A percentile compares a stretch with the other conserved stretches of the same genome.
Conservation (phyloP, 30 jellyfish, hydroid and myxozoan genomes). For the Hydractinia symbiolongicarpus region DNA sequence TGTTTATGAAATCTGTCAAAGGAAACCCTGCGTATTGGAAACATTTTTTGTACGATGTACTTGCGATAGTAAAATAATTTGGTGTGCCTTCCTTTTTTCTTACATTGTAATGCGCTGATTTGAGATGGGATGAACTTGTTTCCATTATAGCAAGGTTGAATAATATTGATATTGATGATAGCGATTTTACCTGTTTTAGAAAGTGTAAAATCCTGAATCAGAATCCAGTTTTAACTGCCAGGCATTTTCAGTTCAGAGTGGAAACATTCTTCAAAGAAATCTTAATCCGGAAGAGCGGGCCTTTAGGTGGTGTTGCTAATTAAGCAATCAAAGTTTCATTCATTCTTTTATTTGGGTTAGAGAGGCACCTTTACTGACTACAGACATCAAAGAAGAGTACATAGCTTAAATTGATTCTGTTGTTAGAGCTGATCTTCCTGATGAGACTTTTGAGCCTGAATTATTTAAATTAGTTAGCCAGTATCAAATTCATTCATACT, state of each 20-base stretch:
- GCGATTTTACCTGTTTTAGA: background rate
- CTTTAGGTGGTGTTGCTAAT: background rate
- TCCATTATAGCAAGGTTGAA: background rate
- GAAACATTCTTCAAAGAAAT: background rate
- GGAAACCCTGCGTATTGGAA: constrained; percentile 30
- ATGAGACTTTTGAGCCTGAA: background rate
- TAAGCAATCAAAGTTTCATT: constrained; percentile 11
- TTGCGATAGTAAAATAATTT: constrained; percentile 5
- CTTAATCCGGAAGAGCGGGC: background rate
- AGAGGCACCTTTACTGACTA: constrained; percentile 21
- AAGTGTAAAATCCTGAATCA: constrained; percentile 8
- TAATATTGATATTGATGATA: background rate
- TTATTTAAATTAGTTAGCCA: background rate
- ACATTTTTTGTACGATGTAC: constrained; percentile 2
- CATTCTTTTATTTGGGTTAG: constrained; percentile 24
- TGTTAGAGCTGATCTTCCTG: background rate
- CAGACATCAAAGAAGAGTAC: constrained; percentile 5
- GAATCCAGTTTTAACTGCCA: constrained; percentile 6
- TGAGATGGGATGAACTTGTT: constrained; percentile 14
- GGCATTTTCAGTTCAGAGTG: background rate
- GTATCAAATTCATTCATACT: background rate
- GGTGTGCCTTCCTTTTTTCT: constrained; percentile 6
- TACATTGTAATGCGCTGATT: constrained; percentile 6
- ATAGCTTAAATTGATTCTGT: background rate
- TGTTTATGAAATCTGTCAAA: constrained; percentile 19